Conservation (phyloP, 2,113 vertebrate species). For the Greenwoodochromis staneri region DNA sequence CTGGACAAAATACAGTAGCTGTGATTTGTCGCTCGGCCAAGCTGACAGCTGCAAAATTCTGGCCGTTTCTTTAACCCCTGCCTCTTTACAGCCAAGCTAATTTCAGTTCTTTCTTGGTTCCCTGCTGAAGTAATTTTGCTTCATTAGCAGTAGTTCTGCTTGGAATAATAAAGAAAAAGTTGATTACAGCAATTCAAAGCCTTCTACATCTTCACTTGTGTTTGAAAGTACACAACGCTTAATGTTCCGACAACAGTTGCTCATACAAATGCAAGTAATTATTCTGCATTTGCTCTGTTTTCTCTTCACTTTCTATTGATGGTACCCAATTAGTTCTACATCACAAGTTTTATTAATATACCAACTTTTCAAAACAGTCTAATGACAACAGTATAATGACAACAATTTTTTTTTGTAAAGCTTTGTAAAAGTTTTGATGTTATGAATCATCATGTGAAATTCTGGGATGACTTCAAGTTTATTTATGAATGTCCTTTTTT, state of each 20-base stretch:
- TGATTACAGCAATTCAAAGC: constrained; percentile 12
- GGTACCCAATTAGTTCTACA: not conserved
- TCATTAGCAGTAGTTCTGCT: constrained; percentile 12
- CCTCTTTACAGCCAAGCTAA: not conserved
- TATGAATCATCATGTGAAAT: not conserved
- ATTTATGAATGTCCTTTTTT: not conserved
- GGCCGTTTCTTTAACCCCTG: not conserved
- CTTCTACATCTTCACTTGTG: not conserved
- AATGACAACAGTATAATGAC: not conserved
- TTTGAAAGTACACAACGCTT: not conserved
- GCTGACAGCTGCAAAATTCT: not conserved
- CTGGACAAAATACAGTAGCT: not conserved
- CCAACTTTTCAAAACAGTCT: not conserved
- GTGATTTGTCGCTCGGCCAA: not conserved
- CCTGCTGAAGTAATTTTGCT: not conserved
- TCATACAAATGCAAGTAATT: not conserved
- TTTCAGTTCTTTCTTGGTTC: not conserved
- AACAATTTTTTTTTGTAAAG: not conserved
- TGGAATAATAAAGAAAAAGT: constrained; percentile 6
- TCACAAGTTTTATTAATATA: not conserved
- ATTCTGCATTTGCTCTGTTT: not conserved
- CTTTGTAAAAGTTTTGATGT: not conserved
- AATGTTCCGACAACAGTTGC: not conserved
- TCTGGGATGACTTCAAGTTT: not conserved
- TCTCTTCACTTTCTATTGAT: not conserved